These are phyloP conservation scores for Malurus alboscapulatus DNA, from an alignment of 2,113 vertebrate genomes.

Conservation along the genomic window DNA sequence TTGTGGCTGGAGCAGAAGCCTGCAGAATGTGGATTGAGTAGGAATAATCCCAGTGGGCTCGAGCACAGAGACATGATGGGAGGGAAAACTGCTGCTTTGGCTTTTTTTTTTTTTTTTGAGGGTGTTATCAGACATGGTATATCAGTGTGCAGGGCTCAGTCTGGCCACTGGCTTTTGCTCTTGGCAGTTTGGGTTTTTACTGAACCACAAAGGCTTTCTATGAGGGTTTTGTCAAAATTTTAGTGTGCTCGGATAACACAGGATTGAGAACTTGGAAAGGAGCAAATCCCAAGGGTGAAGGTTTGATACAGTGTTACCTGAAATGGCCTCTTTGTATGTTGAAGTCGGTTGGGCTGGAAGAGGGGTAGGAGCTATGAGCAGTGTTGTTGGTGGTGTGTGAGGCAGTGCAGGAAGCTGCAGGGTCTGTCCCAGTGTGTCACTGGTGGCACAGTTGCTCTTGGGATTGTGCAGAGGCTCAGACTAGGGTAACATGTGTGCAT, in stretches of 20 bases:
- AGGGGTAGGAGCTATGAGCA: fast-evolving
- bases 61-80: not conserved
- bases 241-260: not conserved
- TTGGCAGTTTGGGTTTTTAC: not conserved
- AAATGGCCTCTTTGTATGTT: not conserved
- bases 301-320: not conserved
- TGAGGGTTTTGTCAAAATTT: not conserved
- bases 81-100: not conserved
- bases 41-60: not conserved
- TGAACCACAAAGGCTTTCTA: fast-evolving
- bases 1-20: not conserved
- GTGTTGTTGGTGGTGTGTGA: fast-evolving
- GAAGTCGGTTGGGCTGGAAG: not conserved
- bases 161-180: not conserved
- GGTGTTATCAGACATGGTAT: not conserved
- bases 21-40: not conserved
- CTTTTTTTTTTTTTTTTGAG: not conserved
- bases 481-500: fast-evolving
- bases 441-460: not conserved
- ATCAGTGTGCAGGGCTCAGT: not conserved
- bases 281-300: not conserved
- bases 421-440: fast-evolving
- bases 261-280: not conserved
- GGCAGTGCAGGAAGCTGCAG: fast-evolving
- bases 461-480: not conserved